Conservation (phyloP, 2,113 vertebrate species). For the Callaeas wilsoni region DNA sequence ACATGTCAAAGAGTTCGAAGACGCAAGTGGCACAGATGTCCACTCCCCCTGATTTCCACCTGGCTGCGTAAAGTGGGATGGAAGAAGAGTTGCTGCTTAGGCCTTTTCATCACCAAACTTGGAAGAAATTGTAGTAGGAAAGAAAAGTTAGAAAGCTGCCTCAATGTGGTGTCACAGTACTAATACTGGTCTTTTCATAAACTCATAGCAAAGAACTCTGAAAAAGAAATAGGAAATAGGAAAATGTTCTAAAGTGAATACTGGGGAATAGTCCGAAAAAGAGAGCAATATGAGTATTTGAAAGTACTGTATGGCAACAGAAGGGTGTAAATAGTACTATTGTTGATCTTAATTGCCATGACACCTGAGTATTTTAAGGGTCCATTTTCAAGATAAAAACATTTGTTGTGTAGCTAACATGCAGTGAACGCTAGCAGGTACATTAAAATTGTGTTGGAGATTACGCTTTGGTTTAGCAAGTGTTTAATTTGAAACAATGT, state of each 20-base stretch:
- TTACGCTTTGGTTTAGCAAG: background rate
- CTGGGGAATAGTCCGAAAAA: background rate
- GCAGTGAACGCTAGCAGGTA: background rate
- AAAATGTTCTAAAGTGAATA: background rate
- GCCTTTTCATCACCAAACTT: background rate
- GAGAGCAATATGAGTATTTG: background rate
- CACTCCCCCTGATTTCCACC: background rate
- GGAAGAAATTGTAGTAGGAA: background rate
- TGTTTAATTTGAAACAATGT: background rate
- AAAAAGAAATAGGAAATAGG: background rate
- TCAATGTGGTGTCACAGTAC: background rate
- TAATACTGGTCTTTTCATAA: background rate
- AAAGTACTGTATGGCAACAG: background rate
- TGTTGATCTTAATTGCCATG: background rate
- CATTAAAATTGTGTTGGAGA: background rate
- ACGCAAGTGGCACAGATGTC: background rate
- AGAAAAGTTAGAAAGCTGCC: background rate
- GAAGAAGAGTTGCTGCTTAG: background rate
- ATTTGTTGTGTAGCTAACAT: background rate
- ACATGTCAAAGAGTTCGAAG: background rate
- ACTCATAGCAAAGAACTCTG: background rate
- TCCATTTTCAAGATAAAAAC: background rate
- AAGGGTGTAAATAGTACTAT: background rate
- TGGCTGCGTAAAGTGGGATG: background rate
- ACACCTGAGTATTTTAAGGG: background rate